These are phyloP conservation scores for Pachycephala philippinensis DNA, from an alignment of 2,113 vertebrate species.

Conservation along the genomic window DNA sequence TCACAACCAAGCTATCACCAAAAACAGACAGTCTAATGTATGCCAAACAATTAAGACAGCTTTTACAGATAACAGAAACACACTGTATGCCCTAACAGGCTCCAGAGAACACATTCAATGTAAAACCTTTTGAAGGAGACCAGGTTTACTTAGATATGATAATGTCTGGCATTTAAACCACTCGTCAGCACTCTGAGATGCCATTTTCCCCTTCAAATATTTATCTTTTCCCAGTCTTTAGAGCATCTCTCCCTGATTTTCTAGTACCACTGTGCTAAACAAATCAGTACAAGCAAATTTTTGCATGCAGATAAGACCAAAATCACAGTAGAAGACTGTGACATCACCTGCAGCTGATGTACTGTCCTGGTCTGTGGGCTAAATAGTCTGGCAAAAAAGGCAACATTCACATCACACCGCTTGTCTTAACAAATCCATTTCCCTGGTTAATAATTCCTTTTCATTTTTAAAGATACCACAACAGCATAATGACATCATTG, in stretches of 20 bases:
- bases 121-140: neutral
- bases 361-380: neutral
- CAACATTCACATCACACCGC: neutral
- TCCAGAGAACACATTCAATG: neutral
- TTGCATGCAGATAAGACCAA: neutral
- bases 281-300: neutral
- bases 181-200: neutral
- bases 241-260: neutral
- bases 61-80: neutral
- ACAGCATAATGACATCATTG: neutral
- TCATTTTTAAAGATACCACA: neutral
- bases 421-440: neutral
- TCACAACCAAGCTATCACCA: neutral
- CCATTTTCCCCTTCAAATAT: neutral
- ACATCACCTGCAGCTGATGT: neutral
- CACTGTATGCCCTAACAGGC: neutral
- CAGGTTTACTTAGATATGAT: neutral
- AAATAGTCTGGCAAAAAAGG: neutral
- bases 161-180: neutral
- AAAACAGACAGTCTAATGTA: neutral
- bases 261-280: neutral
- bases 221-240: neutral
- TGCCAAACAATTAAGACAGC: neutral
- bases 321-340: neutral
- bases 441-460: neutral